Evolutionary conservation across 2,888 invertebrate genomes (phyloP), one percentile per base, ranked within the genome.

Genomic region (Caradrina kadenii): DNA sequence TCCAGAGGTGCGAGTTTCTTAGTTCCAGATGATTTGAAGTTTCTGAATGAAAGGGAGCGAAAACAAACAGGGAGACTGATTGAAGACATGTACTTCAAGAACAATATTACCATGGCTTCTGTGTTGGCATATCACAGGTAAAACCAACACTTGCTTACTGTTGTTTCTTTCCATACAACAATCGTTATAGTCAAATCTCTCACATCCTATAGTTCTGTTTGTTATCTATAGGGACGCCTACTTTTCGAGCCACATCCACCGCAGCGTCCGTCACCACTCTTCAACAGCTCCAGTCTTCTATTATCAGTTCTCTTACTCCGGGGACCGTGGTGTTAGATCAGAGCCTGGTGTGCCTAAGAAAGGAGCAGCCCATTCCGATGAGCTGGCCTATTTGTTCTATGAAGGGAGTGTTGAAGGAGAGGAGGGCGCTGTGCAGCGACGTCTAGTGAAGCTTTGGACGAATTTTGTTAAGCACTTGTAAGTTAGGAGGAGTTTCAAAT

Each of bases 311-410:
- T 93, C 94, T 0, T 84, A 94, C 79, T 72, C 84, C 1, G 90
- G 93, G 2, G 76, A 83, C 10, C 71, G 81, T 1, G 95, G 95
- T 1, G 91, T 94, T 11, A 87, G 86, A 45, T 76, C 87, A 0
- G 93, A 93, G 64, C 87, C 87, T 1, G 89, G 87, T 1, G 67
- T 90, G 10, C 69, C 73, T 13, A 95, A 94, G 80, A 68, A 52
- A 0, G 95, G 96, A 0, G 94, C 95, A 0, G 93, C 94, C 0
- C 93, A 95, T 74, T 92, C 94, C 0, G 96, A 96, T 59, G 96
- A 96, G 74, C 85, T 96, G 62, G 92, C 89, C 0, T 93, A 93
- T 72, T 73, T 96, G 64, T 94, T 95, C 67, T 86, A 91, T 13
- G 89, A 88, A 0, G 79, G 73, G 8, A 83, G 83, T 21, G 69